Base-by-base conservation (phyloP, 2,797 vertebrate genomes). In the Pteropus rufus region DNA sequence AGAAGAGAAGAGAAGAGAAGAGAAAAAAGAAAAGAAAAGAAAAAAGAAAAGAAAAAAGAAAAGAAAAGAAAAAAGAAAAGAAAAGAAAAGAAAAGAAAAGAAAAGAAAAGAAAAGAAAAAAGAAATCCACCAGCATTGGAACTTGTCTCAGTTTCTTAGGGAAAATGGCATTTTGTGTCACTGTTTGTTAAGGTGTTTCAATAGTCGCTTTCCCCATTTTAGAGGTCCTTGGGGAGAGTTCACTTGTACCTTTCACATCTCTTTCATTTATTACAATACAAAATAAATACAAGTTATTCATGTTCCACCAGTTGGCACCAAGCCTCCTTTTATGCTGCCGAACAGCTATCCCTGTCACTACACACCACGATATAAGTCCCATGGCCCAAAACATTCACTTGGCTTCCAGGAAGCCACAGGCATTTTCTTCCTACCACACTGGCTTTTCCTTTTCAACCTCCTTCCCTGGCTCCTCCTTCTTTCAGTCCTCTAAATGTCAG, bases 221-320 rank as follows among this genome's bases (percentile, higher is more conserved):
- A 60, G 44, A 91, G 39, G 31, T 56, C 24, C 4, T 69, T 29
- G 16, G 44, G 70, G 94, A 84, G 67, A 90, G 49, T 46, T 70
- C 15, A 15, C 21, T 41, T 85, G 29, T 12, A 84, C 2, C 7
- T 77, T 87, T 95, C 36, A 80, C 12, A 31, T 60, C 8, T 69
- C 62, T 87, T 91, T 87, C n/a, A 81, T 58, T 75, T 92, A 49
- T 58, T 91, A 90, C 87, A 94, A 54, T 67, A 41, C 3, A 76
- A 95, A 91, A 64, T 62, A 70, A 44, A 36, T 49, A 26, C 44
- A 49, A 64, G 6, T 36, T 92, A 64, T 64, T 92, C 62, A 81
- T 21, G 52, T 44, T n/a, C 19, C 36, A 60, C 36, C 65, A 87
- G 4, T 34, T 93, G 76, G 10, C 54, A 56, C 26, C 8, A 19